Conservation (phyloP, 2,888 invertebrate genomes). For the Coenonympha arcania region DNA sequence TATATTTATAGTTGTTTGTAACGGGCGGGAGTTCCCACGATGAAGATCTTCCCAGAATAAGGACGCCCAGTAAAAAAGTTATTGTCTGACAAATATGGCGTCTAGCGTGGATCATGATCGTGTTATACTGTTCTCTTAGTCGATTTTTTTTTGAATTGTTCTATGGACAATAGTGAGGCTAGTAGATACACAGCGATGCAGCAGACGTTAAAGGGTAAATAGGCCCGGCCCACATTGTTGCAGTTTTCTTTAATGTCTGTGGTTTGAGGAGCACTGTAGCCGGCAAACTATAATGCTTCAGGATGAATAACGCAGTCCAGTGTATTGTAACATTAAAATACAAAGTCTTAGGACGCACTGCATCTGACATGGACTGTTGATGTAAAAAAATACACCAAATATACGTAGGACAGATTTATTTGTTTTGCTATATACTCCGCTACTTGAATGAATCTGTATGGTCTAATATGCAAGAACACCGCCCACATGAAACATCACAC, state of each 20-base stretch:
- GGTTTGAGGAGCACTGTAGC: no score
- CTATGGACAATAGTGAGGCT: neutral
- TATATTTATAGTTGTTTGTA: constrained; percentile 12
- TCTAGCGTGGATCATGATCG: constrained; percentile 8
- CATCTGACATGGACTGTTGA: no score
- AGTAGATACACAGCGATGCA: neutral
- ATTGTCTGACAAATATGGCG: constrained; percentile 22
- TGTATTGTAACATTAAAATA: no score
- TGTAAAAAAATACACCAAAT: no score
- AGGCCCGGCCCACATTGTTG: neutral
- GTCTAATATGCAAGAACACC: no score
- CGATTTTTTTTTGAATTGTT: constrained; percentile 3
- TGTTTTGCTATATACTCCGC: no score
- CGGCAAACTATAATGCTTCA: no score
- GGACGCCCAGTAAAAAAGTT: constrained; percentile 20
- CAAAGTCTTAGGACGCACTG: neutral
- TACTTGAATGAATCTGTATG: no score
- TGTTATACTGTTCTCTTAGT: constrained; percentile 10
- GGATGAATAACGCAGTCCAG: no score
- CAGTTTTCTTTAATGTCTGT: no score
- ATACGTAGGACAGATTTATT: no score
- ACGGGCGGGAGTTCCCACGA: constrained; percentile 29
- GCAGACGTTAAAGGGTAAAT: neutral
- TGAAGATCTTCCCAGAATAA: constrained; percentile 21
- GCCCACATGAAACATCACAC: no score